These are phyloP conservation scores for Sparidentex hasta DNA, from an alignment of 2,797 vertebrate species.

Conservation along the genomic window DNA sequence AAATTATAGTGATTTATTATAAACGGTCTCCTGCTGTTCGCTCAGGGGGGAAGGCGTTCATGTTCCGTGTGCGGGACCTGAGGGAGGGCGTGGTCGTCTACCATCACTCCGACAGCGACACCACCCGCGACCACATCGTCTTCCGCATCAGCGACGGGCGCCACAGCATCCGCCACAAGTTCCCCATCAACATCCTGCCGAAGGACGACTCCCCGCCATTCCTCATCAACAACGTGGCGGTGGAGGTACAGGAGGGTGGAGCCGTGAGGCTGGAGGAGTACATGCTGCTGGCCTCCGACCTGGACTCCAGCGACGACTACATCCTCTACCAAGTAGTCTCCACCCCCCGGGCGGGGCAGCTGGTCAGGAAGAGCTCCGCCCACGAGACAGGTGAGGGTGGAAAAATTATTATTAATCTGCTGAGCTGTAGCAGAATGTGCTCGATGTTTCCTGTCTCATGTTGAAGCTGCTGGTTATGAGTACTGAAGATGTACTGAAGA, in stretches of 20 bases:
- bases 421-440: background rate
- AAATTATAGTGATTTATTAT: too few species aligned
- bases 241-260: conserved; percentile 77
- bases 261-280: conserved; percentile 68
- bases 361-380: conserved; percentile 75
- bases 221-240: conserved; percentile 81
- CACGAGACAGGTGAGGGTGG: conserved; percentile 69
- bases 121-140: conserved; percentile 80
- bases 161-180: conserved; percentile 83
- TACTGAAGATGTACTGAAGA: too few species aligned
- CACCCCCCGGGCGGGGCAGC: conserved; percentile 54
- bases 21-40: background rate
- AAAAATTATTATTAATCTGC: background rate
- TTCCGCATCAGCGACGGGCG: conserved; percentile 86
- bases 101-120: conserved; percentile 86
- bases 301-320: conserved; percentile 83
- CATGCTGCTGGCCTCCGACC: conserved; percentile 78
- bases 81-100: conserved; percentile 81
- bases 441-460: too few species aligned
- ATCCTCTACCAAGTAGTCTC: conserved; percentile 72
- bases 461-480: too few species aligned
- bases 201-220: conserved; percentile 85
- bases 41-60: conserved; percentile 87
- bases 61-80: conserved; percentile 85
- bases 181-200: conserved; percentile 82